phyloP scores from a whole-genome alignment of 1,140 invertebrate species.

The Lanistes nyassanus region DNA sequence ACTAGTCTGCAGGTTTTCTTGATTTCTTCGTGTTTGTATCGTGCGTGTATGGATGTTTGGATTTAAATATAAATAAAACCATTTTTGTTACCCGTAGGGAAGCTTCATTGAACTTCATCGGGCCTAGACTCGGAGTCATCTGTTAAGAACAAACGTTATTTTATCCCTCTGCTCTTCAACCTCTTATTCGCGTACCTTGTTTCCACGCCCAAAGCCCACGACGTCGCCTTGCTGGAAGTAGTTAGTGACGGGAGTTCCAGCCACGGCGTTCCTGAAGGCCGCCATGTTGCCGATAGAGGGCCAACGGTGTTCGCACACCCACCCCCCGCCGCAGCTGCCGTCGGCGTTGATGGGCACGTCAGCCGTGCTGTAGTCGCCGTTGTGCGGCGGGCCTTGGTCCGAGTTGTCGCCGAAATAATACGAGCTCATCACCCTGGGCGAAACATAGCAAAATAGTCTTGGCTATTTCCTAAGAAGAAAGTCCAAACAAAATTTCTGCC shows the following conservation, averaged over 20 bases:
- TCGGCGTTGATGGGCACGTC: slow-evolving; percentile 67
- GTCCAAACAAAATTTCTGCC: too few species aligned
- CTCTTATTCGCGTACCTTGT: slow-evolving; percentile 33
- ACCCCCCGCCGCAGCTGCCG: slow-evolving; percentile 78
- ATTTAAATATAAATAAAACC: too few species aligned
- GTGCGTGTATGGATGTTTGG: too few species aligned
- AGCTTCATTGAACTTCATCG: too few species aligned
- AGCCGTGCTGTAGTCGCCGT: slow-evolving; percentile 72
- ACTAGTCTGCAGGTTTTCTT: too few species aligned
- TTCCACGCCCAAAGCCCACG: slow-evolving; percentile 58
- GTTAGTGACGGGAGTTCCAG: slow-evolving; percentile 40
- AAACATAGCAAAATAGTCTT: too few species aligned
- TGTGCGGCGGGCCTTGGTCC: slow-evolving; percentile 38
- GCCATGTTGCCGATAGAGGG: slow-evolving; percentile 82
- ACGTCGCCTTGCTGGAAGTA: slow-evolving; percentile 46
- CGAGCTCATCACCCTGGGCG: slow-evolving; percentile 78
- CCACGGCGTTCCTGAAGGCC: slow-evolving; percentile 47
- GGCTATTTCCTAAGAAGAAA: too few species aligned
- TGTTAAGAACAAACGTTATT: too few species aligned
- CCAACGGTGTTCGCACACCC: slow-evolving; percentile 91
- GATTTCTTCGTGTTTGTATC: too few species aligned
- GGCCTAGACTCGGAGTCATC: too few species aligned
- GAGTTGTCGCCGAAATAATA: slow-evolving; percentile 65
- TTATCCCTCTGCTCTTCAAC: neutral
- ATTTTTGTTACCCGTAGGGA: too few species aligned